Conservation (phyloP, 2,888 invertebrate genomes). For the Hirtodrosophila alboralis region DNA sequence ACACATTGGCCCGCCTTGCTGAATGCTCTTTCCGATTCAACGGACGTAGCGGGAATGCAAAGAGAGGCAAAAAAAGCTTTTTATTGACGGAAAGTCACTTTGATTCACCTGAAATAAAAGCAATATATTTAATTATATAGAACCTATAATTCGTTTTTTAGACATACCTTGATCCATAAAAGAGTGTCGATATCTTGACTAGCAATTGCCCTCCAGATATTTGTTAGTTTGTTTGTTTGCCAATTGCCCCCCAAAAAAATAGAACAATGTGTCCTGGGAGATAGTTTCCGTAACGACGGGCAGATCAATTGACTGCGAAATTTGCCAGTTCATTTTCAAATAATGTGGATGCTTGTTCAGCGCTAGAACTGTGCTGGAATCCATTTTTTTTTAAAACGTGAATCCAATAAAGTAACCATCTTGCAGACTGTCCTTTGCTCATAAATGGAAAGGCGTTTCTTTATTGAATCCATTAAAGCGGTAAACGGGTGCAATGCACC, state of each 20-base stretch:
- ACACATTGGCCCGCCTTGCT: no score
- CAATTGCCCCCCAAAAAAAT: neutral
- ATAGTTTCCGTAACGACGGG: neutral
- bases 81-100: slow-evolving; percentile 1
- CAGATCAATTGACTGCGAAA: slow-evolving; percentile 4
- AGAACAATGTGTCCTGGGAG: neutral
- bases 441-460: no score
- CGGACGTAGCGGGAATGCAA: slow-evolving; percentile 3
- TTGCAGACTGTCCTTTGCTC: no score
- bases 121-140: slow-evolving; percentile 7
- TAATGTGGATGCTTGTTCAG: no score
- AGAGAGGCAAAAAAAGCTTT: slow-evolving; percentile 1
- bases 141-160: neutral
- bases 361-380: slow-evolving; percentile 2
- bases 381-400: slow-evolving; percentile 3
- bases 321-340: slow-evolving; percentile 10
- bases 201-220: slow-evolving; percentile 1
- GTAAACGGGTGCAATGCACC: no score
- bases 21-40: no score
- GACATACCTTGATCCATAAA: slow-evolving; percentile 4
- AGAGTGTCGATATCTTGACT: slow-evolving; percentile 4
- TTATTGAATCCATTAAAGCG: no score
- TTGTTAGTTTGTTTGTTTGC: neutral
- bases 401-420: slow-evolving; percentile 8
- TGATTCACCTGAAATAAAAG: slow-evolving; percentile 9